A percentile compares a stretch with the other conserved stretches of the same genome.
phyloP scores from a whole-genome alignment of 2,113 vertebrate species.

The Odontophorus gujanensis region DNA sequence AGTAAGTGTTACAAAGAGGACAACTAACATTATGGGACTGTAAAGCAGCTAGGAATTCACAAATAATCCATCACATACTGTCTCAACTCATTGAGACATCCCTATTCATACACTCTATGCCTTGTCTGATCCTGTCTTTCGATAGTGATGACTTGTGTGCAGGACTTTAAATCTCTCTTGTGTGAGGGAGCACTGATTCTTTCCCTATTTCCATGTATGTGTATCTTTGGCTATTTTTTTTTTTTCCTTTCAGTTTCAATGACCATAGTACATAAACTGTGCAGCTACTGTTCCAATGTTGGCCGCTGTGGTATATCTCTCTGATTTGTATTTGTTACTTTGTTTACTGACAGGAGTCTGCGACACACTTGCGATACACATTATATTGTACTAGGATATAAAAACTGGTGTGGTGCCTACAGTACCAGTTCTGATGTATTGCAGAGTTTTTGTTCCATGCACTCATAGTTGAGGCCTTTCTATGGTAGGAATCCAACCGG shows the following conservation, averaged over 20 bases:
- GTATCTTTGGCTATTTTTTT: not conserved
- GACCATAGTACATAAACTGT: not conserved
- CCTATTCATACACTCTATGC: not conserved
- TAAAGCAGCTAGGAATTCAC: not conserved
- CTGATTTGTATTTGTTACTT: not conserved
- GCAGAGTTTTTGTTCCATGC: not conserved
- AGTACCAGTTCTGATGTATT: not conserved
- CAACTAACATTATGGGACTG: not conserved
- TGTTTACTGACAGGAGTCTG: not conserved
- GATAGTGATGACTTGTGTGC: not conserved
- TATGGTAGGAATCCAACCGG: not conserved
- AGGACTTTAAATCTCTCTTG: not conserved
- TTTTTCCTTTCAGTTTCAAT: not conserved
- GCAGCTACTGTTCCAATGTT: not conserved
- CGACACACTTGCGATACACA: not conserved
- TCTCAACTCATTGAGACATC: not conserved
- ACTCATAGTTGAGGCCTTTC: not conserved
- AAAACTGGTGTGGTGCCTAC: not conserved
- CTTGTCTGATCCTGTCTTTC: not conserved
- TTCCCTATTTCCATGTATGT: not conserved
- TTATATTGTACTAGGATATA: not conserved
- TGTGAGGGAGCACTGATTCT: not conserved
- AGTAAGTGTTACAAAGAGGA: not conserved
- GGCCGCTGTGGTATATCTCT: conserved; percentile 37
- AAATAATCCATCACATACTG: not conserved